Evolutionary conservation across 1,140 invertebrate genomes (phyloP), one percentile per base, ranked within the genome.

Genomic region (Procambarus virginalis): DNA sequence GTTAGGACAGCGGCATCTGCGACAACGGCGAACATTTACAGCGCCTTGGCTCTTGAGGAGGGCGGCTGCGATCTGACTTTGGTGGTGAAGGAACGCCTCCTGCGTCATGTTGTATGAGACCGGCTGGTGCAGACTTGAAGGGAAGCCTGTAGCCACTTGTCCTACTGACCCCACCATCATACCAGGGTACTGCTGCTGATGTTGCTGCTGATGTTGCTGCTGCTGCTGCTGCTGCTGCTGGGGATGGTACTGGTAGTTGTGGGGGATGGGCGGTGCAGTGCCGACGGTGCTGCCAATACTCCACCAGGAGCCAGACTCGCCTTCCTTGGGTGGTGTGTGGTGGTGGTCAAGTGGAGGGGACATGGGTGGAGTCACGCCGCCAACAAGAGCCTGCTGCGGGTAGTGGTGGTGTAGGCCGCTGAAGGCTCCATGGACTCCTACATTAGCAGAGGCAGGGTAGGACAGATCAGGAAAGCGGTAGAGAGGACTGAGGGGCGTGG

Each of bases 1-100:
- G 70, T 78, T 84, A 17, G 87, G 87, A 55, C 87, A 89, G 70
- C 80, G 87, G 49, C 87, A 89, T 1, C 87, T 80, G 55, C 81
- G 87, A 48, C 80, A 89, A 2, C 81, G 49, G 6, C 87, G 68
- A n/a, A 89, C 75, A 60, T 12, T 89, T 34, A 84, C 84, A 3
- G 49, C 51, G 34, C 14, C 76, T n/a, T 86, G 84, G 10, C 49
- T 58, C 12, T 73, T 76, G 48, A 86, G 75, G n/a, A 86, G 75
- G 20, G 84, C 84, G 2, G 84, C 84, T 20, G 84, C 84, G n/a
- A 86, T 86, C 84, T 86, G 84, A 17, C 73, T 75, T 55, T 86
- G 84, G 48, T 86, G 84, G 51, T 76, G 84, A 10, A 77, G 84
- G 2, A 82, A 10, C 17, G 80, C 80, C 34, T 60, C 80, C n/a